A percentile compares a stretch with the other conserved stretches of the same genome.
Conservation (phyloP, 2,888 invertebrate species). For the Ochropleura leucogaster region DNA sequence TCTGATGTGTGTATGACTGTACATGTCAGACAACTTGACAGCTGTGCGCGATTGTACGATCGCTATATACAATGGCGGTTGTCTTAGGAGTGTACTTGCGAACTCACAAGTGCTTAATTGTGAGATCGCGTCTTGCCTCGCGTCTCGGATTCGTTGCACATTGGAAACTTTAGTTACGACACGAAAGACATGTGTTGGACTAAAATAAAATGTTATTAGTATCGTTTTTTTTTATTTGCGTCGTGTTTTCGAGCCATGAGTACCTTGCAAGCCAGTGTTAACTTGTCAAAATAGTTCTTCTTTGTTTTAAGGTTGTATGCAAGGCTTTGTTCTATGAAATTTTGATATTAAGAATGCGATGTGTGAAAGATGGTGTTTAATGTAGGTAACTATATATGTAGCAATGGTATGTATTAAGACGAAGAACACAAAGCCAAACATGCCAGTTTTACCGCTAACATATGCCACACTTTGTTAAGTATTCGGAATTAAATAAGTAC, state of each 20-base stretch:
- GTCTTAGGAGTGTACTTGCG: conserved; percentile 64
- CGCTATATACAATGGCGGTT: conserved; percentile 70
- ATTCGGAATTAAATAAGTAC: not conserved
- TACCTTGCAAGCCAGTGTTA: conserved; percentile 27
- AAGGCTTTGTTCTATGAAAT: conserved; percentile 8
- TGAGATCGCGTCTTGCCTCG: conserved; percentile 55
- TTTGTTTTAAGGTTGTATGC: conserved; percentile 24
- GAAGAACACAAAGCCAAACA: not conserved
- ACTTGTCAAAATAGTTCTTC: conserved; percentile 34
- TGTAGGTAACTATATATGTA: not conserved
- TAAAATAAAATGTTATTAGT: conserved; percentile 59
- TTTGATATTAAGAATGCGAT: not conserved
- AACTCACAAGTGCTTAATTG: conserved; percentile 66
- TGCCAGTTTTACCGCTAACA: not conserved
- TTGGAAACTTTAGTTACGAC: conserved; percentile 51
- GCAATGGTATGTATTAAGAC: not conserved
- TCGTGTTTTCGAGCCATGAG: conserved; percentile 45
- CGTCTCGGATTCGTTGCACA: conserved; percentile 50
- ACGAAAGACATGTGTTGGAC: conserved; percentile 45
- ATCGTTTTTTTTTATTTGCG: conserved; percentile 11
- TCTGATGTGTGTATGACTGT: conserved; percentile 53
- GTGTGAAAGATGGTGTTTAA: not conserved
- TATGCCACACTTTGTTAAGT: not conserved
- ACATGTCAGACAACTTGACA: conserved; percentile 67
- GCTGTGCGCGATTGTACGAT: conserved; percentile 68